phyloP scores from a whole-genome alignment of 2,888 invertebrate species.

The Acanthacorydalis orientalis region DNA sequence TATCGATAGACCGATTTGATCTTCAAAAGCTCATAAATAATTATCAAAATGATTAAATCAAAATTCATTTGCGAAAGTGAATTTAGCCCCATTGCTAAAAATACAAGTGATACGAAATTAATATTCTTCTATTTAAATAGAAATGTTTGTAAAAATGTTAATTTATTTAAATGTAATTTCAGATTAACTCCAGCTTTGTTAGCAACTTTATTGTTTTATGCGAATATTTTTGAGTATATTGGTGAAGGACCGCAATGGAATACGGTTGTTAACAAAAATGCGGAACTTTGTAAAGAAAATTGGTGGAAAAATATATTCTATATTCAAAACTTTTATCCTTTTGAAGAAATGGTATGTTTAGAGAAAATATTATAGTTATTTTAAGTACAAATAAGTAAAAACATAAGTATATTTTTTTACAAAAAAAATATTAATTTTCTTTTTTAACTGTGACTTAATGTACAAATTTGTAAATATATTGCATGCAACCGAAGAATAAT shows the following conservation, averaged over 20 bases:
- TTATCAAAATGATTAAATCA: no score
- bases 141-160: no score
- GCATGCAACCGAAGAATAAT: no score
- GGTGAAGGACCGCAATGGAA: conserved; percentile 53
- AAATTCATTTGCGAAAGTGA: no score
- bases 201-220: conserved; percentile 46
- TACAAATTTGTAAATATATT: no score
- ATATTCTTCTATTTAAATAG: neutral
- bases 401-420: neutral
- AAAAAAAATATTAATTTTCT: no score
- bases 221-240: conserved; percentile 45
- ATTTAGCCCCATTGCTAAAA: no score
- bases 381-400: neutral
- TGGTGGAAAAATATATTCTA: conserved; percentile 54
- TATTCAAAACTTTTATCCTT: conserved; percentile 48
- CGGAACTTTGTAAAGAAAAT: conserved; percentile 42
- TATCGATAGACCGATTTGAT: no score
- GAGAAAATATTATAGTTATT: neutral
- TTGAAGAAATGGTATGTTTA: conserved; percentile 47
- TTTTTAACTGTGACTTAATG: no score
- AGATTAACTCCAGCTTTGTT: conserved; percentile 47
- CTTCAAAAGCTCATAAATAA: no score
- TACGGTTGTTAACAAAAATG: conserved; percentile 40
- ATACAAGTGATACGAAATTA: no score
- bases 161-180: conserved; percentile 11